These are phyloP conservation scores for Lepisosteus osseus DNA, from an alignment of 2,113 vertebrate genomes.

Conservation along the genomic window DNA sequence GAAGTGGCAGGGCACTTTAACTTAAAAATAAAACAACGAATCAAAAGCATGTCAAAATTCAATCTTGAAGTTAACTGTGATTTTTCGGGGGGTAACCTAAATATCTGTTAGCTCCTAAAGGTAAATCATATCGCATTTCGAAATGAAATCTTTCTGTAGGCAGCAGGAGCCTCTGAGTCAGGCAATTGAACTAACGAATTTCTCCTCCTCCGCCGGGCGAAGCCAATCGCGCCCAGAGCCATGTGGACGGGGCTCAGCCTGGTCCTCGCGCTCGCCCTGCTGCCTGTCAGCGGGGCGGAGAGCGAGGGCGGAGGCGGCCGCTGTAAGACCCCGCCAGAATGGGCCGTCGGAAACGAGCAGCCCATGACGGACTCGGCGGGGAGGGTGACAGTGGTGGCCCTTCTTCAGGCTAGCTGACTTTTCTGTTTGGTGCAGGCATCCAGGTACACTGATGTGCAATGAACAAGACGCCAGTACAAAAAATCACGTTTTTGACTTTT, in stretches of 20 bases:
- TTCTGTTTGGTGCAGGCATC: conserved; percentile 88
- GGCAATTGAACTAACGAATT: not conserved
- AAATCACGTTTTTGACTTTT: not conserved
- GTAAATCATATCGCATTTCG: too few species aligned
- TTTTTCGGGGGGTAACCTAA: too few species aligned
- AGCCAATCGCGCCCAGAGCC: conserved; percentile 48
- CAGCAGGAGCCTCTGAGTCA: too few species aligned
- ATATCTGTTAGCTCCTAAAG: too few species aligned
- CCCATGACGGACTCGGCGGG: conserved; percentile 77
- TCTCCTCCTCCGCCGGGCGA: conserved; percentile 35
- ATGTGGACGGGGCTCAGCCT: conserved; percentile 84
- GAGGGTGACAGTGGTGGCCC: conserved; percentile 80
- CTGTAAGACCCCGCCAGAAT: conserved; percentile 73
- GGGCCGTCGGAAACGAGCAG: conserved; percentile 70
- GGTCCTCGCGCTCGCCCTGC: conserved; percentile 83
- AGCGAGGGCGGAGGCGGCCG: conserved; percentile 57
- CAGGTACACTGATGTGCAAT: conserved; percentile 56
- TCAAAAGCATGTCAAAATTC: too few species aligned
- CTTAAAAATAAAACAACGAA: too few species aligned
- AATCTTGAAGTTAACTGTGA: too few species aligned
- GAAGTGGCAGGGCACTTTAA: too few species aligned
- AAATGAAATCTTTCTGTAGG: too few species aligned
- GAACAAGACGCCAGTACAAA: not conserved
- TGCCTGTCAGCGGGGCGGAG: conserved; percentile 76
- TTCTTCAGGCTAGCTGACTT: conserved; percentile 89